phyloP scores from a whole-genome alignment of 2,888 invertebrate genomes.

The Tetragonula carbonaria region DNA sequence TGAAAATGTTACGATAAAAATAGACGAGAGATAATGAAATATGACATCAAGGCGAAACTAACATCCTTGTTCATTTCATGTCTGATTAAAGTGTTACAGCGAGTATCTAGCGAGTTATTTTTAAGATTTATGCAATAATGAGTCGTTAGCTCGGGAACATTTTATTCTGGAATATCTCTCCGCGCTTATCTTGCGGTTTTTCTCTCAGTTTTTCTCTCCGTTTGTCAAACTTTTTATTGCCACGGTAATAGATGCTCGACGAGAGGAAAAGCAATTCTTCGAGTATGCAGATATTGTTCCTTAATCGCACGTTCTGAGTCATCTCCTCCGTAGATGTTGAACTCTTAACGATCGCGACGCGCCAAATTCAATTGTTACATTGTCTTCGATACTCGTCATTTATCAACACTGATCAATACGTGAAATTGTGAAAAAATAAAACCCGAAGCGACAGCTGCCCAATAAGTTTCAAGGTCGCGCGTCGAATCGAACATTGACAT shows the following conservation, averaged over 20 bases:
- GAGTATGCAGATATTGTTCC: slow-evolving; percentile 68
- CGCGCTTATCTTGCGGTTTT: slow-evolving; percentile 59
- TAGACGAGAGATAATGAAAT: neutral
- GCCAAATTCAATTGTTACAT: slow-evolving; percentile 25
- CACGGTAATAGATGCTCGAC: slow-evolving; percentile 52
- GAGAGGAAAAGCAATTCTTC: slow-evolving; percentile 72
- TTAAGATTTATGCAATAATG: slow-evolving; percentile 37
- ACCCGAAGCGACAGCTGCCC: too few species aligned
- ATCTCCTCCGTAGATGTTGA: slow-evolving; percentile 41
- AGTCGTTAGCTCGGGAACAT: slow-evolving; percentile 26
- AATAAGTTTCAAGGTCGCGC: too few species aligned
- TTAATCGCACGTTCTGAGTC: slow-evolving; percentile 68
- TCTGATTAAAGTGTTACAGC: neutral
- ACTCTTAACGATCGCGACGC: slow-evolving; percentile 19
- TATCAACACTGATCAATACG: too few species aligned
- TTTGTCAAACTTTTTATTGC: slow-evolving; percentile 52
- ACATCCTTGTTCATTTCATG: neutral
- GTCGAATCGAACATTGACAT: too few species aligned
- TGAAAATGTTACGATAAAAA: neutral
- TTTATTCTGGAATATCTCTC: slow-evolving; percentile 49
- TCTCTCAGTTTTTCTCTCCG: slow-evolving; percentile 38
- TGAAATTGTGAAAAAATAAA: too few species aligned
- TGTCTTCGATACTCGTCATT: neutral
- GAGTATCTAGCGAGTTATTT: slow-evolving; percentile 22
- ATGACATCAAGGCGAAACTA: neutral